Conservation (phyloP, 2,888 invertebrate genomes). For the Dynastes maya region DNA sequence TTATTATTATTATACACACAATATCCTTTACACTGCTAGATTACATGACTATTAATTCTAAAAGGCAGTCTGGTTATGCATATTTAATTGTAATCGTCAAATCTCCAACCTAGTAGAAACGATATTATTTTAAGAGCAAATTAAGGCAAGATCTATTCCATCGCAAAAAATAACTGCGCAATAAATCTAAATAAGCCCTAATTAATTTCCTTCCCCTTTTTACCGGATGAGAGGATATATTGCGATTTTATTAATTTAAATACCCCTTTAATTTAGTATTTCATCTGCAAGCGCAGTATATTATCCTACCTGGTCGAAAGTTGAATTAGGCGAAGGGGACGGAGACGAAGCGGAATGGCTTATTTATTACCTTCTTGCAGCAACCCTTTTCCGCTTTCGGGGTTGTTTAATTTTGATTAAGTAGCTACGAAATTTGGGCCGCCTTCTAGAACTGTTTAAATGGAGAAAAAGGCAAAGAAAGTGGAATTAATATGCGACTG, state of each 20-base stretch:
- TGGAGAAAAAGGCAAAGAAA: too few relatives aligned
- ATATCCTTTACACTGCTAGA: too few relatives aligned
- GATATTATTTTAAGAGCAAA: not conserved
- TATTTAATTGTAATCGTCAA: too few relatives aligned
- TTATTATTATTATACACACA: too few relatives aligned
- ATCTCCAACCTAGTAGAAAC: too few relatives aligned
- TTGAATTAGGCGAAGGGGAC: not conserved
- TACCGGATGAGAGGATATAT: slow-evolving; percentile 15
- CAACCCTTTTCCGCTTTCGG: not conserved
- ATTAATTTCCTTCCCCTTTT: slow-evolving; percentile 10
- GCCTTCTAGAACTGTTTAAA: not conserved
- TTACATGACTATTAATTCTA: too few relatives aligned
- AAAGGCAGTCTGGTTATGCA: too few relatives aligned
- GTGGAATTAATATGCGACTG: too few relatives aligned
- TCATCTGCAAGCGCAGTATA: slow-evolving; percentile 25
- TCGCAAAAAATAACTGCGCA: not conserved
- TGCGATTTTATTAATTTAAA: slow-evolving; percentile 34
- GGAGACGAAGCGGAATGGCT: slow-evolving; percentile 3
- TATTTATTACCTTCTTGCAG: slow-evolving; percentile 23
- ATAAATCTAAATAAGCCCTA: slow-evolving; percentile 7
- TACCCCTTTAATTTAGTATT: slow-evolving; percentile 20
- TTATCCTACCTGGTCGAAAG: slow-evolving; percentile 30
- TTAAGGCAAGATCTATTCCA: not conserved
- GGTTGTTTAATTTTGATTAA: slow-evolving; percentile 26
- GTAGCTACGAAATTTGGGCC: not conserved